Conservation (phyloP, 2,113 vertebrate species). For the Bos javanicus region DNA sequence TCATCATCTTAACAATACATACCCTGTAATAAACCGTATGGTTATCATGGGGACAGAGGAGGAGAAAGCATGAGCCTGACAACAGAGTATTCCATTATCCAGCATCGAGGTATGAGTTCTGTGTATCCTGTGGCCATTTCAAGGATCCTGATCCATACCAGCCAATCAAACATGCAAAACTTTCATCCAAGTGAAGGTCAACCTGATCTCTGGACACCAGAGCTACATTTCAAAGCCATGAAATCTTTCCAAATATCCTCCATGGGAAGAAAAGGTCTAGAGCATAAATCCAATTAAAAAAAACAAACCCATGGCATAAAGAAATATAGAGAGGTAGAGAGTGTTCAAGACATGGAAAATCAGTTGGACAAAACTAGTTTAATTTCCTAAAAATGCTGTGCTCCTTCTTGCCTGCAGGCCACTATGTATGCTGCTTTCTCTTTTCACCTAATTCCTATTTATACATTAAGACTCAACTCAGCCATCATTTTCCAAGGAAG, state of each 20-base stretch:
- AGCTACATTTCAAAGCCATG: neutral
- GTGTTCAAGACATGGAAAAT: neutral
- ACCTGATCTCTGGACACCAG: neutral
- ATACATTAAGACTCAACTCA: neutral
- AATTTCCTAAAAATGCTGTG: neutral
- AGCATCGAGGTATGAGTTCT: neutral
- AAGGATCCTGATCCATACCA: neutral
- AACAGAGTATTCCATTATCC: neutral
- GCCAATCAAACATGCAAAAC: neutral
- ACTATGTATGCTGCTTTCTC: neutral
- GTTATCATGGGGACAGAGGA: neutral
- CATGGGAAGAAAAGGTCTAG: neutral
- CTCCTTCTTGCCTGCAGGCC: neutral
- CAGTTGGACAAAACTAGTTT: neutral
- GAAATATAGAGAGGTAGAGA: neutral
- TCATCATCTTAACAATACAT: neutral
- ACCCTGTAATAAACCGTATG: neutral
- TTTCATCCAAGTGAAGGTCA: neutral
- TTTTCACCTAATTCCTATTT: neutral
- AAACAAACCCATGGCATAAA: neutral
- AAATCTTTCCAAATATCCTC: neutral
- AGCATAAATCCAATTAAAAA: neutral
- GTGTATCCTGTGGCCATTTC: neutral
- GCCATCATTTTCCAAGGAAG: neutral
- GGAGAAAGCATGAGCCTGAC: neutral